Base-by-base conservation (phyloP, 2,888 invertebrate species). In the Diarsia mendica region DNA sequence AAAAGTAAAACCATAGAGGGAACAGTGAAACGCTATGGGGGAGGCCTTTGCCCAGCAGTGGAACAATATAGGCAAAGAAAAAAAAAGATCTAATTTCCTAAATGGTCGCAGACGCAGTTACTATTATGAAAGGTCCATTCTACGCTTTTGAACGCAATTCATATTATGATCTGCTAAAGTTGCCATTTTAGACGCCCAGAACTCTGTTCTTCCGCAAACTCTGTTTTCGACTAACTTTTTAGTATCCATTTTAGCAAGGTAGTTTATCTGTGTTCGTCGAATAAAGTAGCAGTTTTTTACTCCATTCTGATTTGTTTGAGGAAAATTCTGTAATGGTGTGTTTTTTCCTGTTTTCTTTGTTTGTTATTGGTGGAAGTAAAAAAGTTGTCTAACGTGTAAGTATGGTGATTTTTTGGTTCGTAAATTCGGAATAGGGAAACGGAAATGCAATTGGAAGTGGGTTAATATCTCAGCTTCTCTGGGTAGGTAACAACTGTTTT, bases 121-220 rank as follows among this genome's bases (percentile, higher is more conserved):
- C 28, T 28, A 28, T 28, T 28, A 28, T 28, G 28, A 28, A 28
- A 28, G 28, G 28, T 28, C 28, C 28, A 28, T 28, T 28, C 2
- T 28, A 28, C 28, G 28, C 2, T 28, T 28, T 28, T 28, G 1
- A 28, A 28, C 28, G 28, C 28, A 28, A 28, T 28, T 28, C 28
- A 28, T 28, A 28, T 28, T 28, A 28, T 28, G 28, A 28, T 28
- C 28, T 28, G 28, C 28, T 28, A 28, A 28, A 28, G 28, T 28
- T 1, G 28, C 1, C 28, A 28, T 28, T 28, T 28, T 28, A 28
- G 28, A 28, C 28, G 28, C 28, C 28, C 28, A 28, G 39, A 78
- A 70, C n/a, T 66, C 60, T 82, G 72, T 78, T 85, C 72, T 75
- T 63, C 86, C 67, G 61, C 58, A 65, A 75, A 83, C 64, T 72